Base-by-base conservation (phyloP, 2,113 vertebrate species). In the Semicossyphus pulcher region DNA sequence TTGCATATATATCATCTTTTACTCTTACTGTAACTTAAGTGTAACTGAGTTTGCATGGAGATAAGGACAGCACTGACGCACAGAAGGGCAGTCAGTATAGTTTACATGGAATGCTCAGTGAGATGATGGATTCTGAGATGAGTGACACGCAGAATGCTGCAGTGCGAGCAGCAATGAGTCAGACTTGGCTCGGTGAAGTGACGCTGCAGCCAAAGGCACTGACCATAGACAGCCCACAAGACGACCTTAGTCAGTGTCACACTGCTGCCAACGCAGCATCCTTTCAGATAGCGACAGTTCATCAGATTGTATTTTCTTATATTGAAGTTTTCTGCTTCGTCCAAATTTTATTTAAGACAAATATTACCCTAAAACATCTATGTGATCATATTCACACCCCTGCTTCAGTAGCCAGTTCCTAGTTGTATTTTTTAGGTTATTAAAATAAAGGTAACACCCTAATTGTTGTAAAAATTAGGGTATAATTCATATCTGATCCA, bases 111-210 rank as follows among this genome's bases (percentile, higher is more conserved):
- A 18, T 18, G 3, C 15, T 77, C 63, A 47, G 45, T 48, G 25
- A 60, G 47, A 9, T 65, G 37, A 73, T 74, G 73, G 73, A 70
- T 21, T 8, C 5, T 0, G 49, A 65, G 69, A 52, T 3, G 14
- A 25, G 26, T n/a, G 0, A 47, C 26, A 56, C 1, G 2, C 52
- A 37, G 31, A 74, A 47, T 12, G 41, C 26, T 31, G 56, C 76
- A 52, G 36, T 15, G 18, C 10, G 12, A 25, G 47, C 44, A 41
- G 59, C 1, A 8, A 29, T 78, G 81, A 81, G 39, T 69, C 63
- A 80, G 32, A 54, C 39, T 86, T 80, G 63, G 84, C 63, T 21
- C 18, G 26, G 15, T 20, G 39, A 21, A 25, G 29, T 11, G 14
- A 42, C 31, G 34, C 62, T 60, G 31, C 0, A 41, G 41, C 65